phyloP scores from a whole-genome alignment of 2,113 vertebrate genomes.

The Eupsittula cactorum region DNA sequence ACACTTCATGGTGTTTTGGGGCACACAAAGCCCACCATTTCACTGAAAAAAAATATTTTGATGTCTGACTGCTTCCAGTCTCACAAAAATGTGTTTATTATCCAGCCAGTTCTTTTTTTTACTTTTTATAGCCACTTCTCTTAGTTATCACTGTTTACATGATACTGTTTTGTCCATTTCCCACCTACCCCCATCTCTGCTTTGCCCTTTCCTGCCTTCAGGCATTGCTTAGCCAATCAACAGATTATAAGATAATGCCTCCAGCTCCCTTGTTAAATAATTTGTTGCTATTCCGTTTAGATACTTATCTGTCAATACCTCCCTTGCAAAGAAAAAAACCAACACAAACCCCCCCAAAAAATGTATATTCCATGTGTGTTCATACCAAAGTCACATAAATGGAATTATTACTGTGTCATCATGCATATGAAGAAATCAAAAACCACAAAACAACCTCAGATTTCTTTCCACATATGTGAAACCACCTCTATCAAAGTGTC shows the following conservation, averaged over 20 bases:
- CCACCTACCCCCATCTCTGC: background rate
- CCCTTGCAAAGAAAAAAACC: background rate
- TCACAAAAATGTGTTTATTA: background rate
- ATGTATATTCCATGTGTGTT: background rate
- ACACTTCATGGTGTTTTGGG: background rate
- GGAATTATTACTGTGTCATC: background rate
- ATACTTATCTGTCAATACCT: background rate
- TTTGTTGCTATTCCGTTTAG: background rate
- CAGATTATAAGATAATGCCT: background rate
- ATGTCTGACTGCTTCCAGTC: background rate
- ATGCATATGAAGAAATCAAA: background rate
- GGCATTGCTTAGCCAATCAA: background rate
- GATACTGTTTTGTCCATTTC: accelerated
- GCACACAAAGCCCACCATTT: background rate
- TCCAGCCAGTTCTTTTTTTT: background rate
- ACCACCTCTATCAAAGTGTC: background rate
- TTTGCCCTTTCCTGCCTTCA: background rate
- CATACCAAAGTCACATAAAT: background rate
- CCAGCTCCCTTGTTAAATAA: background rate
- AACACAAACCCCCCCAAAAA: accelerated
- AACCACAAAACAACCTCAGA: background rate
- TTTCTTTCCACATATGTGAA: background rate
- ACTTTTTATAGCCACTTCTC: background rate
- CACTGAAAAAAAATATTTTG: background rate
- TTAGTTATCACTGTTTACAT: background rate